A percentile compares a stretch with the other conserved stretches of the same genome.
These are phyloP conservation scores for Cynopterus sphinx DNA, from an alignment of 2,797 vertebrate genomes.

Conservation along the genomic window DNA sequence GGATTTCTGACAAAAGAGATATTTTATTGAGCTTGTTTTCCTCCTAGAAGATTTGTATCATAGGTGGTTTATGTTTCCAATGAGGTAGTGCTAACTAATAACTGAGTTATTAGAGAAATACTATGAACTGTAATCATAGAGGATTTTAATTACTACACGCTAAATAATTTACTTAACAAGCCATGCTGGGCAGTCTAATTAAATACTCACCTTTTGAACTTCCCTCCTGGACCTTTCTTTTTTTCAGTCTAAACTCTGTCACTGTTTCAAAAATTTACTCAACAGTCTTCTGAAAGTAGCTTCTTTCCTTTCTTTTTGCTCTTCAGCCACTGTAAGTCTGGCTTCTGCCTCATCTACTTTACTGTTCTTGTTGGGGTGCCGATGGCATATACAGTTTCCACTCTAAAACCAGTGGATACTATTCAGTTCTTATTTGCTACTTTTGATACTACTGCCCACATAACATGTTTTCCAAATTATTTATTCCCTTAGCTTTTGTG, in stretches of 20 bases:
- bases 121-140: neutral
- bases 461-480: neutral
- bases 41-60: neutral
- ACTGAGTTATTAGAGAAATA: neutral
- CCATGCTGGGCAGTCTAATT: neutral
- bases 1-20: slow-evolving; percentile 11
- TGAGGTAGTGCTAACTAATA: neutral
- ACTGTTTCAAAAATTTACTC: neutral
- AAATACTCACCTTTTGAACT: slow-evolving; percentile 25
- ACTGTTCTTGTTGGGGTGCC: neutral
- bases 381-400: neutral
- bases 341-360: neutral
- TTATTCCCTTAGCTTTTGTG: neutral
- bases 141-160: neutral
- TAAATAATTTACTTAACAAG: neutral
- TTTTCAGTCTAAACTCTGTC: neutral
- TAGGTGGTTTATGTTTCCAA: neutral
- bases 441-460: neutral
- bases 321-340: neutral
- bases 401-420: neutral
- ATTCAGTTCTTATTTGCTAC: neutral
- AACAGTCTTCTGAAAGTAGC: neutral
- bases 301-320: neutral
- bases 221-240: neutral
- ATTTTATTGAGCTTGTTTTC: neutral